These are phyloP conservation scores for Genyomyrus donnyi DNA, from an alignment of 2,113 vertebrate species.

Conservation along the genomic window DNA sequence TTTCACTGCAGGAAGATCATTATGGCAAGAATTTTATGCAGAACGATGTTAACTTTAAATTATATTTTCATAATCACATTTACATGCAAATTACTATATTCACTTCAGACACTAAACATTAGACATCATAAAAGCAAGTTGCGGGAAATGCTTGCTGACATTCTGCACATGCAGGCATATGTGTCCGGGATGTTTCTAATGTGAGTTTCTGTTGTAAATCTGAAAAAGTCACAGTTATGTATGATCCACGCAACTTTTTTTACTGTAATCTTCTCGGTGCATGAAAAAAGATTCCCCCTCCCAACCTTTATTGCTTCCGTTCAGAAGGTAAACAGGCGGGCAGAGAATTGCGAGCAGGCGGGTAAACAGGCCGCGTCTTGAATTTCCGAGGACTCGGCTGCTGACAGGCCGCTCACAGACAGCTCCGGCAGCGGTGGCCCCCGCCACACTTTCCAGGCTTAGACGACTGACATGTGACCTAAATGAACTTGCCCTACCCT, in stretches of 20 bases:
- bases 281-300: neutral
- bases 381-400: constrained; percentile 35
- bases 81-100: constrained; percentile 19
- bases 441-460: constrained; percentile 24
- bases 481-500: constrained; percentile 42
- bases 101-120: constrained; percentile 2
- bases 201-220: neutral
- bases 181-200: neutral
- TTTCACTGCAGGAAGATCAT: constrained; percentile 18
- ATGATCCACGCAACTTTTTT: neutral
- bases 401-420: constrained; percentile 43
- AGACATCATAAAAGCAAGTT: constrained; percentile 6
- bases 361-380: constrained; percentile 27
- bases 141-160: neutral
- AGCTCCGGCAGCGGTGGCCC: constrained; percentile 29
- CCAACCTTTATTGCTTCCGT: neutral
- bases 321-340: neutral
- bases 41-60: constrained; percentile 18
- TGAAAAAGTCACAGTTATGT: neutral
- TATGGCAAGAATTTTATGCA: constrained; percentile 14
- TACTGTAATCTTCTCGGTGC: neutral
- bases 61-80: constrained; percentile 20
- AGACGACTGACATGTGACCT: constrained; percentile 44
- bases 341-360: neutral
- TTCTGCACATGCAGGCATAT: neutral